phyloP scores from a whole-genome alignment of 2,113 vertebrate species.

The Polypterus senegalus region DNA sequence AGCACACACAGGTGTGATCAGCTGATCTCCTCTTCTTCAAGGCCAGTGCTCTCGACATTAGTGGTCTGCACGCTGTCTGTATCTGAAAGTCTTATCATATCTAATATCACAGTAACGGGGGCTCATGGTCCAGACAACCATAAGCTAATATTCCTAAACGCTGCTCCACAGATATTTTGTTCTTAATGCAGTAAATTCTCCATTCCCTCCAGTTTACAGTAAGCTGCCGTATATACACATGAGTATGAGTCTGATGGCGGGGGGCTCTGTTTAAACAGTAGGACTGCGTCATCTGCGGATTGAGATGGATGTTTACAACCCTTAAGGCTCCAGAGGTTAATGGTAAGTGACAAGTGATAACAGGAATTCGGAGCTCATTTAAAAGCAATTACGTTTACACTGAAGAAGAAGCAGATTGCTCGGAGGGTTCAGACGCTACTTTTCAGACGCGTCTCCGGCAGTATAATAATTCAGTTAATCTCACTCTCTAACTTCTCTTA shows the following conservation, averaged over 20 bases:
- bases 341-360: conserved; percentile 10
- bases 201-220: no score
- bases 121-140: no score
- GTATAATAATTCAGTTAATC: neutral
- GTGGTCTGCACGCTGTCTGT: no score
- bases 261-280: conserved; percentile 2
- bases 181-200: no score
- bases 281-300: conserved; percentile 10
- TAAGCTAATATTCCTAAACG: no score
- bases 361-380: neutral
- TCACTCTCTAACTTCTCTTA: neutral
- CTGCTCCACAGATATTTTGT: no score
- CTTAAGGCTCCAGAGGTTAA: conserved; percentile 3
- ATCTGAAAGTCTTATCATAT: no score
- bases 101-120: no score
- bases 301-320: conserved; percentile 9
- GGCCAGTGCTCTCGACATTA: no score
- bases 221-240: no score
- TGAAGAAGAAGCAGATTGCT: neutral
- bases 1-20: no score
- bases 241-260: neutral
- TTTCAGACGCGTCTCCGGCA: neutral
- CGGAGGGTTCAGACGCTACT: neutral
- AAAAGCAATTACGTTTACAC: conserved; percentile 6
- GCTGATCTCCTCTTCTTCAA: no score